Evolutionary conservation across 1,140 invertebrate species (phyloP).

Genomic region (Vanessa tameamea): DNA sequence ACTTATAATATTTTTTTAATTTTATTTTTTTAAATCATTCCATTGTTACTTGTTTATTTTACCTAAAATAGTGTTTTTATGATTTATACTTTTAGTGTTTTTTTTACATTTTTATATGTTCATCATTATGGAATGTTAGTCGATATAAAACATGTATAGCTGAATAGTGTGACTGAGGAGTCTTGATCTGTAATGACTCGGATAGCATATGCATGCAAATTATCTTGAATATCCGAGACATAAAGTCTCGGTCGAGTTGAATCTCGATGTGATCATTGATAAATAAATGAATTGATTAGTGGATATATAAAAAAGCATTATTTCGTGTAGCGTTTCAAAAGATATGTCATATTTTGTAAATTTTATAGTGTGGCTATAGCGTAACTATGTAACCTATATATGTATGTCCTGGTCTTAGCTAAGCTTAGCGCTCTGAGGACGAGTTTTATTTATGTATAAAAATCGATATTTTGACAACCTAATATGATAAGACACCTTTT

Average conservation of each 20-base stretch:
- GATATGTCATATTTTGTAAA: slow-evolving; percentile 81
- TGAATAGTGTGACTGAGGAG: slow-evolving; percentile 34
- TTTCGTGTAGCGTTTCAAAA: slow-evolving; percentile 78
- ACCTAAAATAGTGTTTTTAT: slow-evolving; percentile 16
- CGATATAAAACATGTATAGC: slow-evolving; percentile 41
- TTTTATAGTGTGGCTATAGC: slow-evolving; percentile 80
- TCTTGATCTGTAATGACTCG: slow-evolving; percentile 32
- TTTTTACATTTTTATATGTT: slow-evolving; percentile 29
- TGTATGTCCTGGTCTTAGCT: slow-evolving; percentile 69
- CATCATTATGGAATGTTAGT: slow-evolving; percentile 24
- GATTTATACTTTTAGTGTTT: slow-evolving; percentile 29
- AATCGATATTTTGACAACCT: slow-evolving; percentile 53
- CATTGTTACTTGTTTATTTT: slow-evolving; percentile 27
- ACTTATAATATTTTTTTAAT: slow-evolving; percentile 31
- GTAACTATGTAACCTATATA: slow-evolving; percentile 66
- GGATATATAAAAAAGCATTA: slow-evolving; percentile 69
- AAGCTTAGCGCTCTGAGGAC: slow-evolving; percentile 76
- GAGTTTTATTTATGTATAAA: slow-evolving; percentile 71
- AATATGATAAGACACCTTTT: slow-evolving; percentile 44
- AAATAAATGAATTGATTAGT: slow-evolving; percentile 78
- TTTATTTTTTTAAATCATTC: slow-evolving; percentile 39
- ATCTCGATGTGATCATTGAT: slow-evolving; percentile 67
- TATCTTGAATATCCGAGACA: slow-evolving; percentile 35
- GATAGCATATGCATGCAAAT: slow-evolving; percentile 24
- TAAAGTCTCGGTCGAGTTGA: slow-evolving; percentile 40